Evolutionary conservation across 2,797 vertebrate species (phyloP).

Genomic region (Gadopsis bispinosus): DNA sequence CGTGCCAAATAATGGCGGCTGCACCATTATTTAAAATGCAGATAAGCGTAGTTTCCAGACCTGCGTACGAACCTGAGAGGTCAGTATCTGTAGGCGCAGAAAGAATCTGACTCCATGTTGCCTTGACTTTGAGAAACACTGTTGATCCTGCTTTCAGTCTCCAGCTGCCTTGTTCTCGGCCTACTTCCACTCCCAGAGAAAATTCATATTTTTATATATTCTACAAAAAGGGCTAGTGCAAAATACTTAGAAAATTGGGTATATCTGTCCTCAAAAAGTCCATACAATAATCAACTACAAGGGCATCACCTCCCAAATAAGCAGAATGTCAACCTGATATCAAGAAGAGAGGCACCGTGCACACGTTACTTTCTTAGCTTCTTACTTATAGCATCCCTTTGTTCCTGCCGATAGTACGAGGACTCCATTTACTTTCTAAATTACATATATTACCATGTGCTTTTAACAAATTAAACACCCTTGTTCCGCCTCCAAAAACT

Average conservation of each 20-base stretch:
- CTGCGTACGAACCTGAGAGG: neutral
- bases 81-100: neutral
- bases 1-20: slow-evolving; percentile 11
- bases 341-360: slow-evolving; percentile 12
- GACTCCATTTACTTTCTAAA: neutral
- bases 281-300: slow-evolving; percentile 14
- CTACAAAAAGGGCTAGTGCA: slow-evolving; percentile 42
- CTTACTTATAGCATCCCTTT: neutral
- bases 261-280: slow-evolving; percentile 1
- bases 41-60: neutral
- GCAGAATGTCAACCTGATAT: slow-evolving; percentile 4
- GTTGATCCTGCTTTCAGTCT: slow-evolving; percentile 2
- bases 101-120: neutral
- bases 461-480: slow-evolving; percentile 8
- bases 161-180: slow-evolving; percentile 34
- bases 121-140: neutral
- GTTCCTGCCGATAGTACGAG: neutral
- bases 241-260: neutral
- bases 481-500: slow-evolving; percentile 24
- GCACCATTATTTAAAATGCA: neutral
- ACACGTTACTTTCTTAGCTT: neutral
- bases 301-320: slow-evolving; percentile 16
- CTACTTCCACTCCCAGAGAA: slow-evolving; percentile 16
- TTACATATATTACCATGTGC: neutral
- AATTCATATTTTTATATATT: neutral